Evolutionary conservation across 2,888 invertebrate genomes (phyloP).

Genomic region (Geotrupes spiniger): DNA sequence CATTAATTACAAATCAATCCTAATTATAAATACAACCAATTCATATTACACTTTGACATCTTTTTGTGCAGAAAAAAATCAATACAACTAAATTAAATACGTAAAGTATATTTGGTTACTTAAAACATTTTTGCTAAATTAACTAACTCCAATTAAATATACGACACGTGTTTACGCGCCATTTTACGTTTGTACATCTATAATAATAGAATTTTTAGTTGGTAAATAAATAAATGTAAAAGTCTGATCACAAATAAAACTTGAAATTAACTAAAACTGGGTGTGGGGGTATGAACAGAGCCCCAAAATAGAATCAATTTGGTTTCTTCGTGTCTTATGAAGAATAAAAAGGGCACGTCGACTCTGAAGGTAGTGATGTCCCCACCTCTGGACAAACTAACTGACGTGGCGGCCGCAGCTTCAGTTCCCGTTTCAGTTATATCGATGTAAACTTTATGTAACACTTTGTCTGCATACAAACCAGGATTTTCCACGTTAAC

Average conservation of each 20-base stretch:
- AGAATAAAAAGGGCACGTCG: constrained; percentile 71
- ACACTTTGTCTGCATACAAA: constrained; percentile 60
- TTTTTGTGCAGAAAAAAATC: too few relatives aligned
- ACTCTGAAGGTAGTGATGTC: constrained; percentile 55
- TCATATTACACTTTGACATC: too few relatives aligned
- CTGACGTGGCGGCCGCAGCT: constrained; percentile 66
- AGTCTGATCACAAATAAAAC: not conserved
- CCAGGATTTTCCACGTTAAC: constrained; percentile 54
- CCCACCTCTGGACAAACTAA: constrained; percentile 57
- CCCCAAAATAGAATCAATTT: constrained; percentile 71
- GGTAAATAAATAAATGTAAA: constrained; percentile 4
- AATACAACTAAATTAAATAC: too few relatives aligned
- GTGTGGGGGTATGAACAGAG: constrained; percentile 59
- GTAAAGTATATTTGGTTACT: too few relatives aligned
- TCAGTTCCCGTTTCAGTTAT: constrained; percentile 69
- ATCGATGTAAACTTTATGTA: constrained; percentile 65
- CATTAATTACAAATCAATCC: too few relatives aligned
- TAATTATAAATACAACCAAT: too few relatives aligned
- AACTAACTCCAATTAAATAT: too few relatives aligned
- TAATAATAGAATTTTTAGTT: not conserved
- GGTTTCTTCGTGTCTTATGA: constrained; percentile 66
- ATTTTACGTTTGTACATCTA: constrained; percentile 1
- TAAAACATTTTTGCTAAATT: too few relatives aligned
- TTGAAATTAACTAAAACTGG: constrained; percentile 16
- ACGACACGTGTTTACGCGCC: too few relatives aligned